Evolutionary conservation across 2,888 invertebrate species (phyloP).

Genomic region (Epinotia nisella): DNA sequence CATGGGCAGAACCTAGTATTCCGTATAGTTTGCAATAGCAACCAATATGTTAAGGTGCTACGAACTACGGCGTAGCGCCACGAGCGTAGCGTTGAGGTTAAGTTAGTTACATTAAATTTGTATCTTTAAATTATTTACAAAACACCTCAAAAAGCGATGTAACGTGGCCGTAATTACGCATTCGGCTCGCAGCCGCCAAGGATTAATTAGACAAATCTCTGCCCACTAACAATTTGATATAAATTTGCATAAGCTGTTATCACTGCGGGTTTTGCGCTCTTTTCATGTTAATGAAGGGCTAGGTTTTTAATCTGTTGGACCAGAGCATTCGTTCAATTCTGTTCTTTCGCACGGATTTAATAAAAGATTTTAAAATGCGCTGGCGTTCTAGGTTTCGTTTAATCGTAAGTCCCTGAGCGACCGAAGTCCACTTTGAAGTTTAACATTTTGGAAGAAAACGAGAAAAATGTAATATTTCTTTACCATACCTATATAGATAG

Average conservation of each 20-base stretch:
- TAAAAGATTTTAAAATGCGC: background rate
- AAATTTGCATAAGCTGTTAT: slow-evolving; percentile 77
- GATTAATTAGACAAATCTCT: slow-evolving; percentile 64
- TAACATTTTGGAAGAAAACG: no score
- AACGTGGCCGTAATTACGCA: slow-evolving; percentile 23
- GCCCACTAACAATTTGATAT: slow-evolving; percentile 71
- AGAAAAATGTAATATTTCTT: no score
- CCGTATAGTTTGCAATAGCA: no score
- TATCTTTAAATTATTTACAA: background rate
- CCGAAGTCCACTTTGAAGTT: no score
- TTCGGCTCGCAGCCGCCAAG: slow-evolving; percentile 45
- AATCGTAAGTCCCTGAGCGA: no score
- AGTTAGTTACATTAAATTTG: no score
- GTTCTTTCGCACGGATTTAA: slow-evolving; percentile 6
- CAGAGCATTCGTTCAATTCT: slow-evolving; percentile 44
- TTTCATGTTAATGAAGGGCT: slow-evolving; percentile 75
- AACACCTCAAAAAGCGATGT: background rate
- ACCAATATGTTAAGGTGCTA: no score
- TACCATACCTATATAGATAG: no score
- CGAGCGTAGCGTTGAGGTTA: no score
- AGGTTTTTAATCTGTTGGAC: slow-evolving; percentile 48
- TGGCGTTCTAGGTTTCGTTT: background rate
- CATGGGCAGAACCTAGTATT: no score
- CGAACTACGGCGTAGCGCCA: no score
- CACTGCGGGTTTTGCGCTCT: slow-evolving; percentile 68